Evolutionary conservation across 30 jellyfish, hydroid and myxozoan genomes (phyloP), one percentile per base, ranked within the genome.

Genomic region (Aurelia coerulea): DNA sequence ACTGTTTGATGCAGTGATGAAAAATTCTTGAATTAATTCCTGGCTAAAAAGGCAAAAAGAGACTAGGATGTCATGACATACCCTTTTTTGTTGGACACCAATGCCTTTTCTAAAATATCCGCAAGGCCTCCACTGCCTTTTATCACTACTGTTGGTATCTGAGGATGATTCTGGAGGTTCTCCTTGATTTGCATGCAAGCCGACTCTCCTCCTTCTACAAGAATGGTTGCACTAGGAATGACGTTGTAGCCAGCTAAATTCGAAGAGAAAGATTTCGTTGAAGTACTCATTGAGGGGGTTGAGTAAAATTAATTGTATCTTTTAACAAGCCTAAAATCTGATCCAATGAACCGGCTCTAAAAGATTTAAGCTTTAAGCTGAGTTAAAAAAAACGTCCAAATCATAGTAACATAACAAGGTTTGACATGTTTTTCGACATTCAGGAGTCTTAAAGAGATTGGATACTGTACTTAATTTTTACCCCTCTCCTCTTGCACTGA

Each of bases 61-160:
- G 29, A 23, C 29, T 23, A 23, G 29, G 29, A 23, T 2, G 49
- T 37, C 49, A 37, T 37, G 49, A 37, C 49, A 37, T 10, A 76
- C 87, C 87, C 87, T 54, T 14, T 76, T n/a, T 39, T 76, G 51
- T 63, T 75, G 4, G 16, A 10, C 34, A 31, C 65, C 9, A 56
- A 31, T 11, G 76, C 76, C 5, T 15, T 50, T 29, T 34, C 87
- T 8, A 76, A 2, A 7, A 59, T 34, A 29, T 76, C 87, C 5
- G 87, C 87, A 5, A 76, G 62, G 39, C 87, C 76, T 56, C 87
- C 87, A 29, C 87, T 76, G 41, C 76, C 75, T 33, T 76, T 76
- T 50, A 76, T 49, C 35, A 76, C 65, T 5, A 76, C 87, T 4
- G 87, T 76, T 35, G 87, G 87, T 23, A 76, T 76, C 46, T 53